These are phyloP conservation scores for Pocillopora grandis DNA, from an alignment of 92 coral and sea anemone species.

Conservation along the genomic window DNA sequence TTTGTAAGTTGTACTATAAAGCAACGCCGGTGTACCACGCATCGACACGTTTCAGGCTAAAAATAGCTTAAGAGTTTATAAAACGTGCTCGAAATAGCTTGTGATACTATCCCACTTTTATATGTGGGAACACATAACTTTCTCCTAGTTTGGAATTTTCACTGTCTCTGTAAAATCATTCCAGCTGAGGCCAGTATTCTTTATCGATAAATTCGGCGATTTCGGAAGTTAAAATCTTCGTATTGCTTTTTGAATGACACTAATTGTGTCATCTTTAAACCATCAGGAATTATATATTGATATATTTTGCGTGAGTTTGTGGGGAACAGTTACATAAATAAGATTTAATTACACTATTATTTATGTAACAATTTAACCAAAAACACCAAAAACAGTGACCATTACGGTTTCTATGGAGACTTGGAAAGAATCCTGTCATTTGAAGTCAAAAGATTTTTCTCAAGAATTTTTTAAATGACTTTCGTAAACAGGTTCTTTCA, in stretches of 20 bases:
- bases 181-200: background rate
- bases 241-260: constrained; percentile 4
- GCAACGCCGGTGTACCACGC: background rate
- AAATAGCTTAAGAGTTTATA: background rate
- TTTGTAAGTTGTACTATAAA: background rate
- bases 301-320: constrained; percentile 7
- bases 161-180: background rate
- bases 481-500: too few species aligned
- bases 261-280: background rate
- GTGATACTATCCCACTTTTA: background rate
- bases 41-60: background rate
- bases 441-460: background rate
- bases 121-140: too few species aligned
- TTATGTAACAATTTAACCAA: constrained; percentile 31
- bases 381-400: background rate
- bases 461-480: background rate
- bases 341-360: constrained; percentile 6
- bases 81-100: background rate
- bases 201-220: constrained; percentile 7
- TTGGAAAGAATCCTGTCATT: background rate
- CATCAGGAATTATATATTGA: background rate
- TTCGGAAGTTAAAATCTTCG: constrained; percentile 13
- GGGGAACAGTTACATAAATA: background rate
- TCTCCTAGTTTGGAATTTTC: background rate
- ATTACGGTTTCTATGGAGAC: background rate